phyloP scores from a whole-genome alignment of 2,888 invertebrate genomes.

The Vanessa cardui region DNA sequence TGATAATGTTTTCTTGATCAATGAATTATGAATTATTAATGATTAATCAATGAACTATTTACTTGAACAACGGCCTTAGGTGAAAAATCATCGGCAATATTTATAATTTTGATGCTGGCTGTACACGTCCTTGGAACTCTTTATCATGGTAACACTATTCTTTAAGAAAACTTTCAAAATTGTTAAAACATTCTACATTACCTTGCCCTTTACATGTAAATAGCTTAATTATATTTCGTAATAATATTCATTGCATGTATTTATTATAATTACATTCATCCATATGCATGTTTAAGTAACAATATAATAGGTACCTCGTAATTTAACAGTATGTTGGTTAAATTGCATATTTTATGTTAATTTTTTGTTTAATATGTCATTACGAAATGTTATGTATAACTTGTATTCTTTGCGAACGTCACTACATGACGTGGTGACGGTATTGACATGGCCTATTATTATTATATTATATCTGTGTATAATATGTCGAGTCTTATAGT shows the following conservation, averaged over 20 bases:
- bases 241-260: conserved; percentile 7
- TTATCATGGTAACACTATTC: background rate
- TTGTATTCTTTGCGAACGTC: background rate
- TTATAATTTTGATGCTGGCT: background rate
- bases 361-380: conserved; percentile 15
- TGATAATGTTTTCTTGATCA: no score
- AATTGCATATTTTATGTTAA: conserved; percentile 20
- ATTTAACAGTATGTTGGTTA: conserved; percentile 15
- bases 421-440: background rate
- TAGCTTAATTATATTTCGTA: conserved; percentile 13
- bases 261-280: conserved; percentile 10
- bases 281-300: background rate
- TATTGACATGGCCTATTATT: background rate
- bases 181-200: background rate
- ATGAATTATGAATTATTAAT: no score
- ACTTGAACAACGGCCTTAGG: no score
- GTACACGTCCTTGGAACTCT: background rate
- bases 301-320: conserved; percentile 2
- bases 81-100: no score
- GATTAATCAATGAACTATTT: no score
- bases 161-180: conserved; percentile 6
- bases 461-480: no score
- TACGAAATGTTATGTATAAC: conserved; percentile 3
- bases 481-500: no score
- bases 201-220: conserved; percentile 13